Evolutionary conservation across 1,140 invertebrate genomes (phyloP).

Genomic region (Lasaia peninsularis): DNA sequence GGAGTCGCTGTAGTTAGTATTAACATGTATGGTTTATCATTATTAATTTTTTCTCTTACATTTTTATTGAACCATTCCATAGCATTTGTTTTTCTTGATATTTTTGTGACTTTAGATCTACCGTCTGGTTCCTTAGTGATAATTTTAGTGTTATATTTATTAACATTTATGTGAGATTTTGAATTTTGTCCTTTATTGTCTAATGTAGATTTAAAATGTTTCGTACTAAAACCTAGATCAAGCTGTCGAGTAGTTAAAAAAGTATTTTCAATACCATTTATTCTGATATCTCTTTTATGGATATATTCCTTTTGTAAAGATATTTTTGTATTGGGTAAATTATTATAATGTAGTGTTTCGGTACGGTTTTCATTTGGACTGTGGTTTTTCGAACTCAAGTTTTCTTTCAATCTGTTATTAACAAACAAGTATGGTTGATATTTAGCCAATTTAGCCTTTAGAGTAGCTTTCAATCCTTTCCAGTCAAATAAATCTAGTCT

Average conservation of each 20-base stretch:
- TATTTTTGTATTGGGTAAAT: too few relatives aligned
- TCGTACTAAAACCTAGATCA: too few relatives aligned
- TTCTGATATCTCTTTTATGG: too few relatives aligned
- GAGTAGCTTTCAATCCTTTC: not conserved
- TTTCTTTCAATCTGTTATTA: not conserved
- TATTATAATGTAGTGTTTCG: too few relatives aligned
- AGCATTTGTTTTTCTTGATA: not conserved
- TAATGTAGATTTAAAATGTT: too few relatives aligned
- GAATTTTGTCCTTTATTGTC: too few relatives aligned
- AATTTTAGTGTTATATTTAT: not conserved
- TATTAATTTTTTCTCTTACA: not conserved
- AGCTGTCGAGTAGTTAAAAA: too few relatives aligned
- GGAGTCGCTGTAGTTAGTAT: not conserved
- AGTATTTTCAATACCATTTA: too few relatives aligned
- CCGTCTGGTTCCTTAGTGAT: not conserved
- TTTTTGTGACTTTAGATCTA: not conserved
- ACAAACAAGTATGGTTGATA: not conserved
- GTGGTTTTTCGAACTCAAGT: too few relatives aligned
- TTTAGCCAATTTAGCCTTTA: not conserved
- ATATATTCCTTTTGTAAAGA: too few relatives aligned
- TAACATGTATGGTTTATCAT: not conserved
- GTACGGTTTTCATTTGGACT: too few relatives aligned
- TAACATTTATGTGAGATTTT: too few relatives aligned
- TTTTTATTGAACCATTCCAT: not conserved
- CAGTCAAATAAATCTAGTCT: not conserved